Base-by-base conservation (phyloP, 2,113 vertebrate genomes). In the Hystrix cristata region DNA sequence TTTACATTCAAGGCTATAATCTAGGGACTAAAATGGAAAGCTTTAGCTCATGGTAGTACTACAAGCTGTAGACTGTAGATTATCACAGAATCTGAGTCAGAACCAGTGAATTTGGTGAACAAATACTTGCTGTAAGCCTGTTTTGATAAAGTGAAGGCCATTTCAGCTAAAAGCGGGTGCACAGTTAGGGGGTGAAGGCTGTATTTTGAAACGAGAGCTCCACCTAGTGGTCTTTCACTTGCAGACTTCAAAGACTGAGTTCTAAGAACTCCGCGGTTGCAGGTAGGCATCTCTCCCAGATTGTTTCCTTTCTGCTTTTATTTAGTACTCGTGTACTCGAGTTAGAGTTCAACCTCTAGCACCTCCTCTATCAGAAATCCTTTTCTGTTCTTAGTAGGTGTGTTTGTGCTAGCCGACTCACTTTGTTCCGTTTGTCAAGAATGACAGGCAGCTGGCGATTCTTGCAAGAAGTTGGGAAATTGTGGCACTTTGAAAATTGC, bases 191-290 rank as follows among this genome's bases (percentile, higher is more conserved):
- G 38, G 31, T 27, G 25, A n/a, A 65, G 43, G 62, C n/a, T 76
- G 29, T 64, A 93, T 91, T 96, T 95, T 96, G 91, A 38, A 59
- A 10, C 1, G 10, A 80, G 93, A 57, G 86, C 89, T 19, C 97
- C 89, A 23, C 69, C 97, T 95, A 46, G 91, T 71, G 97, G 87
- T 34, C 46, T 38, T 51, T 90, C 5, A 5, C 14, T 60, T 64
- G 43, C 43, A 87, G 34, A 34, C 48, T 1, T 12, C 23, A 74
- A 62, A 78, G n/a, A n/a, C 8, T 48, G 55, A 53, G 7, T 59
- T 71, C 18, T 2, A 25, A 55, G 71, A 72, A 31, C 25, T 7
- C 1, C 0, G 11, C 11, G 0, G 34, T 55, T 95, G 84, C 23
- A 1, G 15, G 8, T 25, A 19, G 3, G 15, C 27, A 3, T 21